phyloP scores from a whole-genome alignment of 1,140 invertebrate genomes.

The Macrobrachium rosenbergii region DNA sequence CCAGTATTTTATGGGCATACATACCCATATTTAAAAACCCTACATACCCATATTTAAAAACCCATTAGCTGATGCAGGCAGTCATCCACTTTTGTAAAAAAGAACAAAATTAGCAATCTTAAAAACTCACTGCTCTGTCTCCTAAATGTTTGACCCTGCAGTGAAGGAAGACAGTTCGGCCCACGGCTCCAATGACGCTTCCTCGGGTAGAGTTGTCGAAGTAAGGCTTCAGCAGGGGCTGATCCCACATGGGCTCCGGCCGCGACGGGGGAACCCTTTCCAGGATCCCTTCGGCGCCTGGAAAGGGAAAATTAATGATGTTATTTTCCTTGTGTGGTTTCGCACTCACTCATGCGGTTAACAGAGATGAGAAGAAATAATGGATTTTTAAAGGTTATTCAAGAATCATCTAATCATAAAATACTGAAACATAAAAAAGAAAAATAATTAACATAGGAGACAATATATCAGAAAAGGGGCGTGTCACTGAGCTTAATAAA shows the following conservation, averaged over 20 bases:
- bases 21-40: too few species aligned
- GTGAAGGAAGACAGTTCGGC: constrained; percentile 86
- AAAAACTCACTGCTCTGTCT: constrained; percentile 83
- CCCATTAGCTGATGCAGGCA: not conserved
- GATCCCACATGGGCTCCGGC: constrained; percentile 73
- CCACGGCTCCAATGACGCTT: constrained; percentile 87
- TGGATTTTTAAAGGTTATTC: too few species aligned
- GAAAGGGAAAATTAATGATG: not conserved
- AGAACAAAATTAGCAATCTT: not conserved
- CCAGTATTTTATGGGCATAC: too few species aligned
- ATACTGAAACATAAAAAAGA: too few species aligned
- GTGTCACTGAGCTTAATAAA: too few species aligned
- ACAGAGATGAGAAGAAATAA: too few species aligned
- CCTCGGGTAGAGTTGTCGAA: constrained; percentile 89
- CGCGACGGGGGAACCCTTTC: constrained; percentile 59
- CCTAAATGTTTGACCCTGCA: constrained; percentile 88
- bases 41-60: too few species aligned
- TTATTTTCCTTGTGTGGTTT: too few species aligned
- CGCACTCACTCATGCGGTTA: too few species aligned
- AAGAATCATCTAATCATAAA: too few species aligned
- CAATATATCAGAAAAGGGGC: too few species aligned
- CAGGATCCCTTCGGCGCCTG: constrained; percentile 48
- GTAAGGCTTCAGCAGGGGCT: constrained; percentile 86
- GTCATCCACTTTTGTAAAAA: not conserved
- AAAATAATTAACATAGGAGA: too few species aligned